Percentiles rank a stretch among this genome's conserved stretches.
phyloP scores from a whole-genome alignment of 2,797 vertebrate genomes.

The Pseudochromis fuscus region DNA sequence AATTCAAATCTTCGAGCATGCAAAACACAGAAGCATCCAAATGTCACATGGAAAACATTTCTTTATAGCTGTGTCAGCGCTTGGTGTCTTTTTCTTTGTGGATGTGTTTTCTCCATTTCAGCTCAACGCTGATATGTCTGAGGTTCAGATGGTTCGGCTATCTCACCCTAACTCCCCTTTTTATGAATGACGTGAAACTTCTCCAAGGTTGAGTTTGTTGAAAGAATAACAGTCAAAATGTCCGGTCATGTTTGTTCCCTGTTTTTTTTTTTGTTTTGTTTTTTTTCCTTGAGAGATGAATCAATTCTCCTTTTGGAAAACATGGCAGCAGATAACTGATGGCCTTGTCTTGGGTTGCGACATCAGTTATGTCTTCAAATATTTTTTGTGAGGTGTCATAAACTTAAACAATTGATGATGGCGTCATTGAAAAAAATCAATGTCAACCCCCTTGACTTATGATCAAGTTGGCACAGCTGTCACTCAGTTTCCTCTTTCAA shows the following conservation, averaged over 20 bases:
- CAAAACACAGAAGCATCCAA: constrained; percentile 6
- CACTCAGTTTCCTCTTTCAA: constrained; percentile 67
- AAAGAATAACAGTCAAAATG: constrained; percentile 27
- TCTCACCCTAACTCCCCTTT: constrained; percentile 2
- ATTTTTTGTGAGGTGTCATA: constrained; percentile 37
- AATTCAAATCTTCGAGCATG: constrained; percentile 9
- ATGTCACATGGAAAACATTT: constrained; percentile 49
- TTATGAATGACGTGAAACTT: constrained; percentile 16
- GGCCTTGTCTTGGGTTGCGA: constrained; percentile 38
- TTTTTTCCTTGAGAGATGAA: constrained; percentile 39
- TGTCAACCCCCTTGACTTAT: constrained; percentile 56
- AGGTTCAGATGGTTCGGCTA: not conserved
- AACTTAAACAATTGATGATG: constrained; percentile 61
- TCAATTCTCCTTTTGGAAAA: constrained; percentile 23
- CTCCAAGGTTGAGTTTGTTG: constrained; percentile 33
- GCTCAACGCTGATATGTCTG: not conserved
- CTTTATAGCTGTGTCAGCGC: constrained; percentile 22
- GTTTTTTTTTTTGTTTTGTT: constrained; percentile 36
- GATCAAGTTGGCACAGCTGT: constrained; percentile 58
- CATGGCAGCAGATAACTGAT: constrained; percentile 42
- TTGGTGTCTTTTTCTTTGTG: constrained; percentile 5
- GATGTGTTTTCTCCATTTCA: constrained; percentile 25
- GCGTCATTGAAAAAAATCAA: constrained; percentile 48
- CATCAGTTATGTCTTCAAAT: constrained; percentile 38
- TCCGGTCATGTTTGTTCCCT: constrained; percentile 5